Evolutionary conservation across 2,888 invertebrate species (phyloP).

Genomic region (Atethmia centrago): DNA sequence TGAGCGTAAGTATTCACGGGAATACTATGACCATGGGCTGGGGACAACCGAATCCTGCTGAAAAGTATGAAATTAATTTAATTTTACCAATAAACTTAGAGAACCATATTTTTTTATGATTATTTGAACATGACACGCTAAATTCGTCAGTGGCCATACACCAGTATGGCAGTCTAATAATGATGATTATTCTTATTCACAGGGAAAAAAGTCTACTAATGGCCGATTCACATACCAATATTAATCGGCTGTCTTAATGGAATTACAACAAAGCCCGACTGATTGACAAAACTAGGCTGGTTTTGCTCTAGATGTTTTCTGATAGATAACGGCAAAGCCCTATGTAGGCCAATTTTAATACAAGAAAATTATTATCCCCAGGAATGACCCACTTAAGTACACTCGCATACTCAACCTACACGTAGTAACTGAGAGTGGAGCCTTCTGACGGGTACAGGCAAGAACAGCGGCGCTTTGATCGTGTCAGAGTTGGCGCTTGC

Average conservation of each 20-base stretch:
- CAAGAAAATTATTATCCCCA: background rate
- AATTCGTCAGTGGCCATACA: background rate
- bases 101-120: background rate
- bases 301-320: no score
- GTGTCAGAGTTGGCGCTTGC: constrained; percentile 75
- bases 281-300: background rate
- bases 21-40: constrained; percentile 53
- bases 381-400: constrained; percentile 1
- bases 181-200: background rate
- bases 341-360: background rate
- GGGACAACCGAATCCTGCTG: background rate
- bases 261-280: background rate
- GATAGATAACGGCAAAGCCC: no score
- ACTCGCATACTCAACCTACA: constrained; percentile 59
- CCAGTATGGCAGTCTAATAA: background rate
- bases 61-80: background rate
- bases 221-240: background rate
- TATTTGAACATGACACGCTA: no score
- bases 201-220: background rate
- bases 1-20: constrained; percentile 73
- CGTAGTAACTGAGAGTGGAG: constrained; percentile 48
- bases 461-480: constrained; percentile 78
- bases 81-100: background rate
- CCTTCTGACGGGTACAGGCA: constrained; percentile 66
- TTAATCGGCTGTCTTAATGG: background rate